phyloP scores from a whole-genome alignment of 2,797 vertebrate species.

The Cryptoblepharus egeriae region DNA sequence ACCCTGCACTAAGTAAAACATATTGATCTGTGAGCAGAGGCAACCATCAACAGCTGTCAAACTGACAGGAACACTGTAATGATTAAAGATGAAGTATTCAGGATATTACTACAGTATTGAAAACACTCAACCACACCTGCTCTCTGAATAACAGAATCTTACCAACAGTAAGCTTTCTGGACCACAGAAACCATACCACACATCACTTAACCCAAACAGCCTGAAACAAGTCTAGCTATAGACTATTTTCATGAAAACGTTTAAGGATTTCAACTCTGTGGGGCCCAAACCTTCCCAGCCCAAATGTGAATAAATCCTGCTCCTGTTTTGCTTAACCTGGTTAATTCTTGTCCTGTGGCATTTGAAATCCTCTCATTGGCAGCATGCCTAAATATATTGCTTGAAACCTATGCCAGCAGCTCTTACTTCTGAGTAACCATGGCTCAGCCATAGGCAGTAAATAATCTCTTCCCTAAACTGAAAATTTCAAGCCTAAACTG shows the following conservation, averaged over 20 bases:
- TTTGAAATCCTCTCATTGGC: background rate
- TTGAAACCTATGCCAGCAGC: background rate
- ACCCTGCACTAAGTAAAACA: background rate
- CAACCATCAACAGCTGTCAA: background rate
- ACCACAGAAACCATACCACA: background rate
- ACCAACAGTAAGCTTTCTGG: background rate
- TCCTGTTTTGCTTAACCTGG: background rate
- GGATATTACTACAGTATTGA: background rate
- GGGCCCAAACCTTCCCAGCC: background rate
- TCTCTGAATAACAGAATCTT: background rate
- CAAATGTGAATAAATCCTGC: background rate
- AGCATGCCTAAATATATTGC: background rate
- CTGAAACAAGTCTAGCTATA: background rate
- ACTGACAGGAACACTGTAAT: background rate
- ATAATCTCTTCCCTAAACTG: background rate
- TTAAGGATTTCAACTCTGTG: background rate
- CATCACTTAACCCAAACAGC: background rate
- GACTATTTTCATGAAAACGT: background rate
- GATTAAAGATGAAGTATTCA: background rate
- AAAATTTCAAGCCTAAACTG: background rate
- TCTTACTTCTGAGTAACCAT: background rate
- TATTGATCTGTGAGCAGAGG: background rate
- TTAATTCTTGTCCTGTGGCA: too few relatives aligned
- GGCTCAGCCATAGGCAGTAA: background rate
- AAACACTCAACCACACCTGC: background rate